These are phyloP conservation scores for Perca flavescens DNA, from an alignment of 2,113 vertebrate genomes.

Conservation along the genomic window DNA sequence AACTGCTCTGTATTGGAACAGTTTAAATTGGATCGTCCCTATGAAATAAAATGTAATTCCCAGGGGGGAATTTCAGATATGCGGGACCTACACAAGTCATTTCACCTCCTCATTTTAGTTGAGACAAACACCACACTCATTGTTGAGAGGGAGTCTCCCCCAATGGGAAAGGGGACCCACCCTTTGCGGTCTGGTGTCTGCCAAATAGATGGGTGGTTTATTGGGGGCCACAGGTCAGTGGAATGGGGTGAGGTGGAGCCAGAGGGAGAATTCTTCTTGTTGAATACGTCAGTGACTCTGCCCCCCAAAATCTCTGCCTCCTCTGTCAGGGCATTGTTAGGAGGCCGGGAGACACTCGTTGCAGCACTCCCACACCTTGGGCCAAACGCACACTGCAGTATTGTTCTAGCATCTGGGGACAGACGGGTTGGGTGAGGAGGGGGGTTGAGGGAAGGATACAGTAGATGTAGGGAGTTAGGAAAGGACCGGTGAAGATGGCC, in stretches of 20 bases:
- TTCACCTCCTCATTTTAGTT: conserved; percentile 48
- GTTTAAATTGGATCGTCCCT: too few species aligned
- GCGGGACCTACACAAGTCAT: neutral
- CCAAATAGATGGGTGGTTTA: conserved; percentile 79
- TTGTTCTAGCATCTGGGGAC: conserved; percentile 84
- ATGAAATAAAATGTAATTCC: neutral
- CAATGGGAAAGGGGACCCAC: conserved; percentile 58
- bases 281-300: conserved; percentile 62
- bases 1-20: neutral
- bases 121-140: conserved; percentile 38
- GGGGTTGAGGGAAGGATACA: conserved; percentile 56
- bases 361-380: conserved; percentile 87
- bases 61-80: conserved; percentile 9
- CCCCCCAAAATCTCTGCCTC: conserved; percentile 36
- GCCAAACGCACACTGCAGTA: conserved; percentile 85
- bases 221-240: conserved; percentile 76
- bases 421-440: conserved; percentile 67
- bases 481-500: conserved; percentile 60
- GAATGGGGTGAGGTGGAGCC: conserved; percentile 68
- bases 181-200: conserved; percentile 63
- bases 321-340: conserved; percentile 81
- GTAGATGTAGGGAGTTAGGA: conserved; percentile 49
- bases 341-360: conserved; percentile 76
- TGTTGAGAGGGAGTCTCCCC: conserved; percentile 49
- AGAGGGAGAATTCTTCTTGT: conserved; percentile 75